These are phyloP conservation scores for Glyphotaelius pellucidus DNA, from an alignment of 2,888 invertebrate species.

Conservation along the genomic window DNA sequence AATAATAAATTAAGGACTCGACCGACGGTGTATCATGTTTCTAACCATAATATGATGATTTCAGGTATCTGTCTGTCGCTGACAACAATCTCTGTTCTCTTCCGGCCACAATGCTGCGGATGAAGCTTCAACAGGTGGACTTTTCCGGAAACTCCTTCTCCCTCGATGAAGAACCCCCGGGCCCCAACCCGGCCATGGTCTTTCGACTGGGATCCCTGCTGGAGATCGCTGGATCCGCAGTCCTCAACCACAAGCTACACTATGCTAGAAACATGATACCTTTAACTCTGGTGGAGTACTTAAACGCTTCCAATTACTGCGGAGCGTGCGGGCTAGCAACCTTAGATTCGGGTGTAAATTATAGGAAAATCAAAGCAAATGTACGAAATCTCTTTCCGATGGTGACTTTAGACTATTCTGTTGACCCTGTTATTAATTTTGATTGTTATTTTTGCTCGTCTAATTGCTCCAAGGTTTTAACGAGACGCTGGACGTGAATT, in stretches of 20 bases:
- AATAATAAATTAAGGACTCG: too few relatives aligned
- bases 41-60: constrained; percentile 64
- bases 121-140: constrained; percentile 77
- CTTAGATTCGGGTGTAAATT: constrained; percentile 37
- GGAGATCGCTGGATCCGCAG: constrained; percentile 76
- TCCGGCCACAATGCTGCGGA: constrained; percentile 80
- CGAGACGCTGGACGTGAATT: neutral
- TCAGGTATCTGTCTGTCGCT: constrained; percentile 77
- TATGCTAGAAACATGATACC: constrained; percentile 80
- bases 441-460: constrained; percentile 58
- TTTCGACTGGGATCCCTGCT: constrained; percentile 74
- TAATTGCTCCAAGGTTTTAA: constrained; percentile 50
- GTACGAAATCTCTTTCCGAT: neutral
- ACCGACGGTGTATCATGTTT: too few relatives aligned
- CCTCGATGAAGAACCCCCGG: constrained; percentile 64
- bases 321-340: constrained; percentile 77
- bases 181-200: constrained; percentile 68
- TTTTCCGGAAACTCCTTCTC: constrained; percentile 78
- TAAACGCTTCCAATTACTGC: constrained; percentile 81
- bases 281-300: constrained; percentile 77
- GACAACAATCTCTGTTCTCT: constrained; percentile 77
- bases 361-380: neutral
- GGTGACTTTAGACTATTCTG: neutral
- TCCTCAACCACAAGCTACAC: constrained; percentile 75
- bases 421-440: constrained; percentile 17